Percentiles rank a stretch among this genome's conserved stretches.
phyloP scores from a whole-genome alignment of 2,888 invertebrate genomes.

The Nasonia oneida region DNA sequence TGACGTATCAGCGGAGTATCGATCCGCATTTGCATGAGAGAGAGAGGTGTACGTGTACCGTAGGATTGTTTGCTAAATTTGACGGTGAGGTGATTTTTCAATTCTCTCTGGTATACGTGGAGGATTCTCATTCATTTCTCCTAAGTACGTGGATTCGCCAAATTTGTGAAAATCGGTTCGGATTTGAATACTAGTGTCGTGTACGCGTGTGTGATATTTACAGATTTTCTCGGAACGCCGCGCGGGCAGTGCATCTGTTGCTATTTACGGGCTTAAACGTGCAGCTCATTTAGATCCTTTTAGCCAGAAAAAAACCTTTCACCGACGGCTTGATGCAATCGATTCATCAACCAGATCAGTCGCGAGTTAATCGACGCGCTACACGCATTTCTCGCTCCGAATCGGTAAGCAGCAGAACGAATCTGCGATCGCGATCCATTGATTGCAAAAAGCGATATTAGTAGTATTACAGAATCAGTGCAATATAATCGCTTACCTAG shows the following conservation, averaged over 20 bases:
- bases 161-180: neutral
- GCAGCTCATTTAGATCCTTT: constrained; percentile 6
- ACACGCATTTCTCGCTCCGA: neutral
- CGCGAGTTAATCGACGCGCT: neutral
- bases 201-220: no score
- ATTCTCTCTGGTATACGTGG: neutral
- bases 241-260: neutral
- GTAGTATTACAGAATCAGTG: no score
- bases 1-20: neutral
- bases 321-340: constrained; percentile 20
- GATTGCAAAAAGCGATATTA: no score
- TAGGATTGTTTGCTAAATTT: neutral
- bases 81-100: neutral
- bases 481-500: no score
- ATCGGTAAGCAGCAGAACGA: neutral
- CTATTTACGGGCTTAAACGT: constrained; percentile 31
- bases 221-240: neutral
- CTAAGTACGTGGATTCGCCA: no score
- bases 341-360: neutral
- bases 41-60: neutral
- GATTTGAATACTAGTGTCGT: neutral
- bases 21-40: neutral
- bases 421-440: no score
- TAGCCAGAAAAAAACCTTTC: constrained; percentile 25
- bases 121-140: no score